Evolutionary conservation across 2,797 vertebrate genomes (phyloP).

Genomic region (Ptychobarbus kaznakovi): DNA sequence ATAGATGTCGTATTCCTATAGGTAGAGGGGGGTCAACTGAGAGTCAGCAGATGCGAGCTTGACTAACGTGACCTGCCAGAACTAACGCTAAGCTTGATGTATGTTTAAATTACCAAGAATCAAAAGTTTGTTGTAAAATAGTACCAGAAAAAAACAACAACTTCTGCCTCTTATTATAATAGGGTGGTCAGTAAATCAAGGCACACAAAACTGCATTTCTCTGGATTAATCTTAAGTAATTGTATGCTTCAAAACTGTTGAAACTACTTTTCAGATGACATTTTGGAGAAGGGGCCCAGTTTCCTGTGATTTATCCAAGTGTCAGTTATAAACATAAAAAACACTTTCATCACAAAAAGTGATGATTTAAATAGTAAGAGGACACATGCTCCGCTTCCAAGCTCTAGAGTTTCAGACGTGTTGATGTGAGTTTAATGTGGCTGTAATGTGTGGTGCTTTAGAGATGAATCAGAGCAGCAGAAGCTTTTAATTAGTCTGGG

Average conservation of each 20-base stretch:
- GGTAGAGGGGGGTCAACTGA: too few relatives aligned
- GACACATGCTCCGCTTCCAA: too few relatives aligned
- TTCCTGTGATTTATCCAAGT: too few relatives aligned
- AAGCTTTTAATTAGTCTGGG: background rate
- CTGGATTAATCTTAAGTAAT: background rate
- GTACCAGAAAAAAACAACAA: background rate
- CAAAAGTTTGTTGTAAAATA: background rate
- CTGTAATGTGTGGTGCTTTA: background rate
- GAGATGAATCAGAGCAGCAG: background rate
- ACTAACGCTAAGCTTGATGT: background rate
- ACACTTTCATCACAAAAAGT: too few relatives aligned
- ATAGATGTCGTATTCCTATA: too few relatives aligned
- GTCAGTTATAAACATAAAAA: too few relatives aligned
- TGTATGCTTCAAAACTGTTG: background rate
- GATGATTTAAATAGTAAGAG: too few relatives aligned
- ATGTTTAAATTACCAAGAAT: background rate
- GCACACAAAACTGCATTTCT: background rate
- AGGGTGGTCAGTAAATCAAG: background rate
- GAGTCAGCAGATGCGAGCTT: too few relatives aligned
- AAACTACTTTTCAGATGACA: background rate
- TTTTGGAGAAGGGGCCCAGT: too few relatives aligned
- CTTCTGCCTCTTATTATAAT: background rate
- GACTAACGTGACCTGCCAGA: too few relatives aligned
- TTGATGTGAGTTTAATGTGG: background rate
- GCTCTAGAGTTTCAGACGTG: background rate